Evolutionary conservation across 2,113 vertebrate species (phyloP).

Genomic region (Aptenodytes patagonicus): DNA sequence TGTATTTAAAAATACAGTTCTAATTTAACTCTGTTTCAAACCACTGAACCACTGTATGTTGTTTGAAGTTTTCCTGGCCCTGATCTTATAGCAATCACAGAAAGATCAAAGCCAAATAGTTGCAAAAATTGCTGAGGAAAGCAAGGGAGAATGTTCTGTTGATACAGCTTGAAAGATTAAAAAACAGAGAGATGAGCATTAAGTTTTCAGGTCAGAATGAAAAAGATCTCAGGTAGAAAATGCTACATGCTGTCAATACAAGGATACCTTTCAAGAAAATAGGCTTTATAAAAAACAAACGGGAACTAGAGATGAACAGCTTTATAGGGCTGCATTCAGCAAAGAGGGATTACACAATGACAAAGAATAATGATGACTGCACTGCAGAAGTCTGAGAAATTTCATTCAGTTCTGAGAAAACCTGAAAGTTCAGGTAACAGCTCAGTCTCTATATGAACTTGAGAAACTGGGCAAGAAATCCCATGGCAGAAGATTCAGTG

Average conservation of each 20-base stretch:
- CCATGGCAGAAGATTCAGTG: background rate
- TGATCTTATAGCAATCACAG: background rate
- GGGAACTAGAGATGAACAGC: background rate
- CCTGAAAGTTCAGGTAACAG: background rate
- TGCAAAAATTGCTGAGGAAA: background rate
- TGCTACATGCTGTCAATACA: background rate
- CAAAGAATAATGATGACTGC: background rate
- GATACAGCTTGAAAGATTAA: background rate
- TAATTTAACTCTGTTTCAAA: conserved; percentile 1
- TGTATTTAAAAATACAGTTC: background rate
- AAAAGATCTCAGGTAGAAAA: conserved; percentile 22
- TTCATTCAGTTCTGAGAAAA: background rate
- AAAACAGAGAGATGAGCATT: background rate
- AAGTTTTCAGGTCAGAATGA: conserved; percentile 18
- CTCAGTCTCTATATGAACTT: background rate
- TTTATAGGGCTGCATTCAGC: background rate
- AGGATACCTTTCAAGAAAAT: background rate
- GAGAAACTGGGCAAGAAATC: background rate
- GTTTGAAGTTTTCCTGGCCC: conserved; percentile 22
- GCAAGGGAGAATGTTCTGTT: background rate
- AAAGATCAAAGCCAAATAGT: conserved; percentile 17
- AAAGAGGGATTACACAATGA: background rate
- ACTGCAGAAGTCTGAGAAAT: background rate
- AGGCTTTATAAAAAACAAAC: conserved; percentile 26
- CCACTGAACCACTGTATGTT: background rate